Base-by-base conservation (phyloP, 2,113 vertebrate species). In the Oreochromis niloticus region DNA sequence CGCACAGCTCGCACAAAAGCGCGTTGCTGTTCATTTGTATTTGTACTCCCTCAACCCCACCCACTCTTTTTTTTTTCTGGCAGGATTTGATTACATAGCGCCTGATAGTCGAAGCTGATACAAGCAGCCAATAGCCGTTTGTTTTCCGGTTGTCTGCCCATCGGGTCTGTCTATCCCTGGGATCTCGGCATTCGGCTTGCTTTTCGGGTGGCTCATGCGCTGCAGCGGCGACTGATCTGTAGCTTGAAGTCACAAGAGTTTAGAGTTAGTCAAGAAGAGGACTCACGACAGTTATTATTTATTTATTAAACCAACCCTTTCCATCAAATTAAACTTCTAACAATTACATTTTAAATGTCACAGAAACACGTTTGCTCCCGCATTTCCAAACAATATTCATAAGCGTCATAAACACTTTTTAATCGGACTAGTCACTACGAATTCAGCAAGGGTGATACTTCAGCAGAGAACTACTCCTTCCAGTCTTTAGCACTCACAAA, bases 101-200 rank as follows among this genome's bases (percentile, higher is more conserved):
- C 41, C 82, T 13, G 68, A 52, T 83, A 46, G 19, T 75, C 27
- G 61, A 57, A n/a, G 59, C 12, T 89, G 90, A 90, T 88, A 90
- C 56, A 75, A 68, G 52, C 91, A 84, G 59, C 55, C 16, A 50
- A 84, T 68, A 79, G 52, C 66, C 73, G 71, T 93, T 91, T 89
- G 68, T 94, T 92, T 91, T 50, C 87, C 39, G 82, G 68, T 30
- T 92, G 85, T 82, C 85, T 59, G 80, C 14, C 63, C 83, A 91
- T 89, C 66, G 85, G 79, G 24, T 79, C 79, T 73, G 85, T 93
- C 90, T 59, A 93, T 93, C 82, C 8, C 3, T 46, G 43, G 54
- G 34, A 84, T 87, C 79, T 73, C 50, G 24, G 41, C 73, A 39
- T 56, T 41, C 48, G 36, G 43, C 41, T 75, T 24, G 52, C 73